phyloP scores from a whole-genome alignment of 1,140 invertebrate species.

The Piezodorus guildinii region DNA sequence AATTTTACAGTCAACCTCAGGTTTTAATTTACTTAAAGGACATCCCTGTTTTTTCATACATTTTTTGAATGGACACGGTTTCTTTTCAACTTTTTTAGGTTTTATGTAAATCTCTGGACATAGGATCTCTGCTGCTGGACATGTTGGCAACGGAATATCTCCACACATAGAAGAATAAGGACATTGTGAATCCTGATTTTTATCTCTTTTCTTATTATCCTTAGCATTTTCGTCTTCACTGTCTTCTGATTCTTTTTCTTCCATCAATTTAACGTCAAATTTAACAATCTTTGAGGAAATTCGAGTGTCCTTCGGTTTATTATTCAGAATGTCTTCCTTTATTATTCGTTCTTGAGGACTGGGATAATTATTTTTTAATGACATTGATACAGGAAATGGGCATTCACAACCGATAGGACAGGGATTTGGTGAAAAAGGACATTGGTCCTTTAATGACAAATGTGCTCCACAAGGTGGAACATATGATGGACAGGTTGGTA shows the following conservation, averaged over 20 bases:
- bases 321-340: background rate
- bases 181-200: background rate
- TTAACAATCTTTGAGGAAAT: background rate
- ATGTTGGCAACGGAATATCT: background rate
- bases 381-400: background rate
- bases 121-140: background rate
- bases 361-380: background rate
- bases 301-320: background rate
- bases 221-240: no score
- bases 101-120: background rate
- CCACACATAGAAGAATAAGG: background rate
- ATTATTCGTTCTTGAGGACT: background rate
- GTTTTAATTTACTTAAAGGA: background rate
- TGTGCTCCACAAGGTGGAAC: background rate
- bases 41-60: slow-evolving; percentile 7
- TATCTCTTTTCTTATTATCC: no score
- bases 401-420: background rate
- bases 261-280: no score
- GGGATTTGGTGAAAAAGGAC: background rate
- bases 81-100: background rate
- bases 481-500: background rate
- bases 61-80: background rate
- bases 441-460: background rate
- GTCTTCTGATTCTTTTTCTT: no score
- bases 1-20: background rate